A percentile compares a stretch with the other conserved stretches of the same genome.
Conservation (phyloP, 2,113 vertebrate species). For the Condylura cristata region DNA sequence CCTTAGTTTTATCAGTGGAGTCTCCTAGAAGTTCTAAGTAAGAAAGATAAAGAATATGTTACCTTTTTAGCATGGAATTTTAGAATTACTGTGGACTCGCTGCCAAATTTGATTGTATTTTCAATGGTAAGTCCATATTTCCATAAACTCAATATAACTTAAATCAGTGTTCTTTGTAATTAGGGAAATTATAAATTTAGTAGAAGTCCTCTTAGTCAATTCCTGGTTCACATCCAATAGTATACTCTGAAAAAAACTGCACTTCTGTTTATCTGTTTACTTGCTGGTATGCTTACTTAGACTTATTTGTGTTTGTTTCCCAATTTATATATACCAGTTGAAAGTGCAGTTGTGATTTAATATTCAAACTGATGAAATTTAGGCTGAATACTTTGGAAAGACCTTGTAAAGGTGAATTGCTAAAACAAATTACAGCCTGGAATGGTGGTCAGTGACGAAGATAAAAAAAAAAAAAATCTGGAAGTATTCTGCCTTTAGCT, state of each 20-base stretch:
- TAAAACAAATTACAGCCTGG: constrained; percentile 5
- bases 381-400: constrained; percentile 38
- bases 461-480: constrained; percentile 14
- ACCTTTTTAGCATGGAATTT: constrained; percentile 42
- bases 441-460: not conserved
- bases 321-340: constrained; percentile 38
- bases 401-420: constrained; percentile 44
- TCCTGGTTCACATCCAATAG: not conserved
- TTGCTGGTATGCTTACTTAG: not conserved
- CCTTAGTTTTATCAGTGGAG: constrained; percentile 1
- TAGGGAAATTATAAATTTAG: not conserved
- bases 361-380: constrained; percentile 51
- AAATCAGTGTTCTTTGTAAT: constrained; percentile 10
- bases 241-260: not conserved
- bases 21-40: constrained; percentile 46
- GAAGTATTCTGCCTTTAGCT: constrained; percentile 4
- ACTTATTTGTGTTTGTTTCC: constrained; percentile 59
- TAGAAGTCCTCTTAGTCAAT: not conserved
- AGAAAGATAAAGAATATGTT: constrained; percentile 10
- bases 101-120: constrained; percentile 42
- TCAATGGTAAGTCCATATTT: not conserved
- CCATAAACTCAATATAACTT: constrained; percentile 3
- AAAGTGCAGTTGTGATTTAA: constrained; percentile 56
- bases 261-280: constrained; percentile 58
- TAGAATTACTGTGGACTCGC: not conserved